phyloP scores from a whole-genome alignment of 2,113 vertebrate species.

The Nycticebus coucang region DNA sequence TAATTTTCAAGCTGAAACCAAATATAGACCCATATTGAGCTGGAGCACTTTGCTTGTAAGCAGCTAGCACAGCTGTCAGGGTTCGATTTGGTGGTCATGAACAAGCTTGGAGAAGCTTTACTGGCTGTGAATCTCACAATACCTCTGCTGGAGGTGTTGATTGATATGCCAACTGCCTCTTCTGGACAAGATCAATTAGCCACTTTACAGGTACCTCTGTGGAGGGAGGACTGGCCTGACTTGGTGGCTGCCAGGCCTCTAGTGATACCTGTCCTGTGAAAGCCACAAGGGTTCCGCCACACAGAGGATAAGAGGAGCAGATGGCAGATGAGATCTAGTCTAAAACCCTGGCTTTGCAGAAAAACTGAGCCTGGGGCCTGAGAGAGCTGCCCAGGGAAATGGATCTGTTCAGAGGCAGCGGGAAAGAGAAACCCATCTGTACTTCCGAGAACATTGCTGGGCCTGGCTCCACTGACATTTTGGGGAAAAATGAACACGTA shows the following conservation, averaged over 20 bases:
- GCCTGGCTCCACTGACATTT: not conserved
- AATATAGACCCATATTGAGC: not conserved
- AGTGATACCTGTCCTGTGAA: not conserved
- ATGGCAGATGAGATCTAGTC: not conserved
- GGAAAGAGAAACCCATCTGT: not conserved
- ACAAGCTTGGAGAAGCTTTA: not conserved
- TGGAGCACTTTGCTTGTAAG: not conserved
- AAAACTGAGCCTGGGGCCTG: not conserved
- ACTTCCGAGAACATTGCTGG: not conserved
- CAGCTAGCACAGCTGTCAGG: not conserved
- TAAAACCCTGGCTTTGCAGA: not conserved
- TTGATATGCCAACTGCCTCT: constrained; percentile 24
- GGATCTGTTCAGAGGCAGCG: not conserved
- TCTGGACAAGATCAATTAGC: not conserved
- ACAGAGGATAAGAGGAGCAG: rapidly evolving
- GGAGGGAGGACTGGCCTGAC: not conserved
- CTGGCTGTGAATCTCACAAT: not conserved
- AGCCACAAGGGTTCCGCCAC: not conserved
- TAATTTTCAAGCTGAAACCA: constrained; percentile 1
- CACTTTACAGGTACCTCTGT: not conserved
- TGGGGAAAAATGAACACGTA: not conserved
- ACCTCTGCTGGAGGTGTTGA: not conserved
- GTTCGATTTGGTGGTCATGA: not conserved
- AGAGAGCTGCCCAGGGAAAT: rapidly evolving
- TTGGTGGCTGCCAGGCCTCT: not conserved